Base-by-base conservation (phyloP, 2,797 vertebrate species). In the Cephalopachus bancanus region DNA sequence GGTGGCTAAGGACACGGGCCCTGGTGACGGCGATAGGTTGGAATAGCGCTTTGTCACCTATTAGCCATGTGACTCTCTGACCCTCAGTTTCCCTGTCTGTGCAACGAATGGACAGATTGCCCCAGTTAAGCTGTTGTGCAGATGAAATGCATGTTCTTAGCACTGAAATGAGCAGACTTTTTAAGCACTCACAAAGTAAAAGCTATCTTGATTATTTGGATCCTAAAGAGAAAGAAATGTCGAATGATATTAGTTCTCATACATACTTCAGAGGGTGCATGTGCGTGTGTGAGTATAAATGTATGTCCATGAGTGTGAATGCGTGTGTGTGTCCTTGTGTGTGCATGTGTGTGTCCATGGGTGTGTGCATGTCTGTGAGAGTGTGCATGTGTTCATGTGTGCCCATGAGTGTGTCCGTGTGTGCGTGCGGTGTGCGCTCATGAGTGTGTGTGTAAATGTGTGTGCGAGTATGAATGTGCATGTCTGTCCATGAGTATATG, bases 41-140 rank as follows among this genome's bases (percentile, higher is more conserved):
- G 37, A 84, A 62, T 1, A 4, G 30, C 0, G 5, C 62, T 83
- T 69, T 44, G 37, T 51, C 5, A 69, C 51, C 87, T 96, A 78
- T 28, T 57, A 75, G 65, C 83, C 30, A n/a, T 62, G 97, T 85
- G 97, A 95, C 95, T 96, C 91, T 26, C 0, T 0, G n/a, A 1
- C 59, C 91, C 96, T 98, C 95, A 17, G 7, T 84, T 96, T 89
- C 44, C 88, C 92, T 20, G 37, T 26, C 60, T 92, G 86, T 81
- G 96, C 44, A 44, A 44, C 6, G 92, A 95, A 97, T 78, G 90
- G 96, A 0, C 95, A 0, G 28, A 90, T 28, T 7, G 5, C 7
- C n/a, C 20, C 30, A 28, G 1, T 2, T 62, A 44, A 75, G 51
- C 37, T 4, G 51, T 49, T 1, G 15, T n/a, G 30, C 2, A 55